Evolutionary conservation across 2,113 vertebrate genomes (phyloP), one percentile per base, ranked within the genome.

Genomic region (Notothenia coriiceps): DNA sequence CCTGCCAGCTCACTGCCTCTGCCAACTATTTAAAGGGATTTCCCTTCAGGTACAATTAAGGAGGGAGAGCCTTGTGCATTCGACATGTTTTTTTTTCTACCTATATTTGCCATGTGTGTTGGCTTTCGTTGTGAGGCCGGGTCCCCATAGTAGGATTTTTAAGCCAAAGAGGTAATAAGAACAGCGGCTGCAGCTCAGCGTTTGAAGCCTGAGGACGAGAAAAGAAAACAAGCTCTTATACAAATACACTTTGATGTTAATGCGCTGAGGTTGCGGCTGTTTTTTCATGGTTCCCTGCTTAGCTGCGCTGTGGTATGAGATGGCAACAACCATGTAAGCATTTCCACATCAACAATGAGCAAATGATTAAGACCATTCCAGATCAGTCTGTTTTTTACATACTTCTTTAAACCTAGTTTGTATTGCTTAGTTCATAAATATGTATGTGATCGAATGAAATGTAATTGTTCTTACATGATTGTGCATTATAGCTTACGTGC

Each of bases 21-120:
- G 93, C 93, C 93, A 94, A 86, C 82, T 89, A 83, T 93, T 94
- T 94, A 89, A 94, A 94, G 93, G 93, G 93, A 95, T 96, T 95
- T 94, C 94, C 94, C 94, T 94, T 92, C 89, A 94, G 95, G 94
- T 95, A 94, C 93, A 93, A 94, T 94, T 94, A 93, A 83, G 86
- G 84, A 86, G 86, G 83, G 71, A 83, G 80, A 80, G 83, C 77
- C 88, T 65, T 79, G 77, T 82, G 74, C 88, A 86, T 74, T 85
- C 69, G 4, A 77, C 66, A 63, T 85, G 55, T 73, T 66, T 86
- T 75, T 52, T 66, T 51, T 65, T 22, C 66, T 81, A 75, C 82
- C 64, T 92, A 88, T 89, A 80, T 86, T 83, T 86, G 75, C 71
- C 73, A 78, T 89, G 89, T 90, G 82, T 74, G 81, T 87, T 88